A percentile compares a stretch with the other conserved stretches of the same genome.
These are phyloP conservation scores for Isurus oxyrinchus DNA, from an alignment of 2,113 vertebrate genomes.

Conservation along the genomic window DNA sequence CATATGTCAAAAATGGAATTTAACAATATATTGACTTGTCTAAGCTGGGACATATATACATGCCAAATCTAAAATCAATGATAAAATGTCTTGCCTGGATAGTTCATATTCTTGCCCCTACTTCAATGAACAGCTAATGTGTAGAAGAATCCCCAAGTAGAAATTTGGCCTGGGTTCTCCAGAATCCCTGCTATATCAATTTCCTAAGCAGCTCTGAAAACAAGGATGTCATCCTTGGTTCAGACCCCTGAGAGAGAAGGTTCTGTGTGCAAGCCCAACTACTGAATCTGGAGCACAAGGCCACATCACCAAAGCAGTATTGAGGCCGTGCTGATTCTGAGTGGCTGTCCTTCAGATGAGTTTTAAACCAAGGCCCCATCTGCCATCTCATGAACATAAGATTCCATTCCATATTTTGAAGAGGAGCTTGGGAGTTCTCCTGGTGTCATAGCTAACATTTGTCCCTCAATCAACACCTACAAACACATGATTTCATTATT, in stretches of 20 bases:
- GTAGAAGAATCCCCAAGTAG: neutral
- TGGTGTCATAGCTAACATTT: neutral
- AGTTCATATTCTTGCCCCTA: neutral
- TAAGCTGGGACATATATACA: no score
- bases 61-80: no score
- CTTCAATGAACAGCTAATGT: neutral
- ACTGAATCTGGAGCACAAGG: neutral
- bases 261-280: neutral
- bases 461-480: neutral
- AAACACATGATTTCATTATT: neutral
- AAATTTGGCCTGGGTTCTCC: neutral
- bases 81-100: neutral
- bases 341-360: neutral
- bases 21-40: no score
- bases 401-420: no score
- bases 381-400: no score
- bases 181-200: neutral
- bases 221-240: neutral
- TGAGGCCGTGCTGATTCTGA: neutral
- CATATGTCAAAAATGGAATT: neutral
- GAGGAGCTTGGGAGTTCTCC: neutral
- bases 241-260: neutral
- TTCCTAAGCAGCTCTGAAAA: neutral
- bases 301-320: no score
- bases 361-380: neutral